phyloP scores from a whole-genome alignment of 1,140 invertebrate genomes.

The Philaenus spumarius region DNA sequence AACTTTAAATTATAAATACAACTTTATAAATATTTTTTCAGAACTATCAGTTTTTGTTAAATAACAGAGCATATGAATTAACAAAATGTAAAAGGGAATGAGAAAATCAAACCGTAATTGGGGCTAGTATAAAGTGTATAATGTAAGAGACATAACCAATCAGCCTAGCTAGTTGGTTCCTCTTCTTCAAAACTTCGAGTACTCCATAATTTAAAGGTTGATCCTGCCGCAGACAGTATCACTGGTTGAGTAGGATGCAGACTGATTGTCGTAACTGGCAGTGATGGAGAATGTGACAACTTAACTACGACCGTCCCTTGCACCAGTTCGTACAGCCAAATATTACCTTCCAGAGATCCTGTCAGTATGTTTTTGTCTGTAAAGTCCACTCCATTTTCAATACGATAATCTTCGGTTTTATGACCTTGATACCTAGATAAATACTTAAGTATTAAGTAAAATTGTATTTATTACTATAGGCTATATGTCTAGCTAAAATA shows the following conservation, averaged over 20 bases:
- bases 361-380: conserved; percentile 79
- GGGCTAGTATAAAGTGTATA: no score
- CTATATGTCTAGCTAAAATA: background rate
- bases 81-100: no score
- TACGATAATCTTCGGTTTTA: conserved; percentile 64
- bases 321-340: conserved; percentile 86
- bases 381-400: conserved; percentile 78
- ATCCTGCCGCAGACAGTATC: conserved; percentile 56
- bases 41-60: no score
- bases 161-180: no score
- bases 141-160: no score
- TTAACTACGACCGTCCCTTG: conserved; percentile 53
- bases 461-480: conserved; percentile 4
- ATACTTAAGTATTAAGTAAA: no score
- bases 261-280: conserved; percentile 59
- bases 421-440: conserved; percentile 66
- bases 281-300: conserved; percentile 39
- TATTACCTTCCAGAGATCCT: conserved; percentile 77
- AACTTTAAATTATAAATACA: no score
- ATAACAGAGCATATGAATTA: no score
- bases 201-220: conserved; percentile 58
- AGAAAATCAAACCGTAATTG: no score
- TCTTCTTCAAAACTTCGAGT: background rate
- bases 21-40: no score
- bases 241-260: conserved; percentile 62